phyloP scores from a whole-genome alignment of 2,888 invertebrate species.

The Euzophera pinguis region DNA sequence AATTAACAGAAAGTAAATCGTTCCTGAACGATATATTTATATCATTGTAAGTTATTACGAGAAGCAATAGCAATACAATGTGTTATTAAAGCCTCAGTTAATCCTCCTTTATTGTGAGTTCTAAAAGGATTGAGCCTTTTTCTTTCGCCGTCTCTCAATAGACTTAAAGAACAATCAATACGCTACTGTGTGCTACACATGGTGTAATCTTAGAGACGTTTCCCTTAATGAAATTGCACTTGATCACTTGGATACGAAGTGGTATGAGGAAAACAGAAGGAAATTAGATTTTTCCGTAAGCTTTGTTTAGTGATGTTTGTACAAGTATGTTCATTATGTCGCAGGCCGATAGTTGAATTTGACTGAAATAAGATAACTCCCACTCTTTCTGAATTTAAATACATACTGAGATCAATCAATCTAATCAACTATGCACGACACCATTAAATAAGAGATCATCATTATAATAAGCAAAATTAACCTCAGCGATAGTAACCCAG shows the following conservation, averaged over 20 bases:
- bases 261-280: not conserved
- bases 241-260: not conserved
- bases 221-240: constrained; percentile 11
- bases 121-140: constrained; percentile 49
- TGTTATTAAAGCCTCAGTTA: constrained; percentile 57
- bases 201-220: constrained; percentile 17
- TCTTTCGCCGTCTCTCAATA: constrained; percentile 42
- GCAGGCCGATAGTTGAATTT: too few relatives aligned
- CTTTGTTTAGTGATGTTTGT: too few relatives aligned
- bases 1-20: constrained; percentile 32
- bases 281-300: constrained; percentile 10
- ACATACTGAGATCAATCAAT: too few relatives aligned
- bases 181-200: constrained; percentile 22
- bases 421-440: too few relatives aligned
- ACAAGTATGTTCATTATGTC: too few relatives aligned
- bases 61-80: constrained; percentile 31
- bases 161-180: constrained; percentile 36
- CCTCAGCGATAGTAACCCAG: not conserved
- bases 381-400: too few relatives aligned
- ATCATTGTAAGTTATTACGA: too few relatives aligned
- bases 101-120: constrained; percentile 63
- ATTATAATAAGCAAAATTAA: not conserved
- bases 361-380: too few relatives aligned
- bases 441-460: too few relatives aligned
- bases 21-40: constrained; percentile 34